Conservation (phyloP, 1,140 invertebrate species). For the Psilanteris sp. region DNA sequence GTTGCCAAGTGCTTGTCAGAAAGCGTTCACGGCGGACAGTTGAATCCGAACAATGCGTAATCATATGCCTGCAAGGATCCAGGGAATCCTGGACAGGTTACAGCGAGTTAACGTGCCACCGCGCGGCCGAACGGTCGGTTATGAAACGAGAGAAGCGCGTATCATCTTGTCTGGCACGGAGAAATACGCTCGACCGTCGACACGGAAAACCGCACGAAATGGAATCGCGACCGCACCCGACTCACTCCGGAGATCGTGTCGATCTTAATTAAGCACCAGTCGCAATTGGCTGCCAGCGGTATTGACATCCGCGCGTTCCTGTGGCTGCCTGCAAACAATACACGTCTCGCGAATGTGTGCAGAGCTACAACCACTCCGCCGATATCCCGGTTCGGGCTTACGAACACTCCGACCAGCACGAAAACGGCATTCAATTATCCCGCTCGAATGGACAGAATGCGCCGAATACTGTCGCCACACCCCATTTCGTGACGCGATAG, state of each 20-base stretch:
- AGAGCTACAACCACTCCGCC: neutral
- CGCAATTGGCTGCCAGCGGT: constrained; percentile 71
- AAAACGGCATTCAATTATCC: constrained; percentile 58
- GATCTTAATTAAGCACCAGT: constrained; percentile 74
- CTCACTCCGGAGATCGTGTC: constrained; percentile 43
- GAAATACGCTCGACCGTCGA: constrained; percentile 9
- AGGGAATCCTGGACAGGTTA: constrained; percentile 29
- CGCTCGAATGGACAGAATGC: constrained; percentile 52
- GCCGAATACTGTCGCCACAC: constrained; percentile 54
- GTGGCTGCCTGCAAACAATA: constrained; percentile 72
- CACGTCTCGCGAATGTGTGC: constrained; percentile 49
- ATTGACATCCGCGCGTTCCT: constrained; percentile 74
- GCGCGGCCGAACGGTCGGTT: neutral
- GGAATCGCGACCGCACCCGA: constrained; percentile 44
- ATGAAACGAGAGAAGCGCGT: neutral
- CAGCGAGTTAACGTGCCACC: neutral
- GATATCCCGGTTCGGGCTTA: constrained; percentile 47
- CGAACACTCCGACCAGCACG: constrained; percentile 25
- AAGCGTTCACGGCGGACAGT: neutral
- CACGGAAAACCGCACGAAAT: constrained; percentile 60
- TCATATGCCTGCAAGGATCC: constrained; percentile 46
- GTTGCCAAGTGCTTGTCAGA: constrained; percentile 27
- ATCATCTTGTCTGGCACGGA: neutral
- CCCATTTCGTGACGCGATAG: constrained; percentile 45
- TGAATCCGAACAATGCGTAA: constrained; percentile 60